A percentile compares a stretch with the other conserved stretches of the same genome.
phyloP scores from a whole-genome alignment of 2,888 invertebrate species.

The Drosophila nigricruria region DNA sequence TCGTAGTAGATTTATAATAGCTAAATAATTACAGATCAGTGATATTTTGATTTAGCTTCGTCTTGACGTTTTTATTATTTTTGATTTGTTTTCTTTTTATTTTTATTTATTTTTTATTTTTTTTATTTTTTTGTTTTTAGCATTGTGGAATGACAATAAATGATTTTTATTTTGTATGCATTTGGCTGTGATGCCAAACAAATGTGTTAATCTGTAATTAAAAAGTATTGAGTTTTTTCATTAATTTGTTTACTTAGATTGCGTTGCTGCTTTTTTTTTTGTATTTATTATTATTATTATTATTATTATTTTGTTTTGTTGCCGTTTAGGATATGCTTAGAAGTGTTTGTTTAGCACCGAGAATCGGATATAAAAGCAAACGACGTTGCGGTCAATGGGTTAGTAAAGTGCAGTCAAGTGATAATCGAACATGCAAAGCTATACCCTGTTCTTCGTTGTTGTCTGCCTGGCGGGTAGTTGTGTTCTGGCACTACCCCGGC shows the following conservation, averaged over 20 bases:
- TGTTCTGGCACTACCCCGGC: slow-evolving; percentile 51
- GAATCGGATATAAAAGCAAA: slow-evolving; percentile 56
- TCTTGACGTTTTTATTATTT: slow-evolving; percentile 3
- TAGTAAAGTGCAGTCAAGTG: slow-evolving; percentile 63
- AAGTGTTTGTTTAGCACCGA: slow-evolving; percentile 23
- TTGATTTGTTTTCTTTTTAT: slow-evolving; percentile 7
- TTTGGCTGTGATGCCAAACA: slow-evolving; percentile 5
- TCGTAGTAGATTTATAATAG: slow-evolving; percentile 30
- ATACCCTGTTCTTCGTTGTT: slow-evolving; percentile 55
- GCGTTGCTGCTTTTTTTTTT: neutral
- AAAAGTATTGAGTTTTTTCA: slow-evolving; percentile 55
- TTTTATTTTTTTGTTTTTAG: slow-evolving; percentile 8
- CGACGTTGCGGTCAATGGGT: slow-evolving; percentile 15
- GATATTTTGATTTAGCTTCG: slow-evolving; percentile 29
- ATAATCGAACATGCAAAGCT: slow-evolving; percentile 64
- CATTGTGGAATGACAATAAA: slow-evolving; percentile 36
- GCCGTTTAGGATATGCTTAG: slow-evolving; percentile 43
- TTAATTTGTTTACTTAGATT: slow-evolving; percentile 33
- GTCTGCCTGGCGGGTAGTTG: slow-evolving; percentile 40
- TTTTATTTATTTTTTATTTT: neutral
- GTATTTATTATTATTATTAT: neutral
- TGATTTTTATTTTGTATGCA: slow-evolving; percentile 15
- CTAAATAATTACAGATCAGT: slow-evolving; percentile 33
- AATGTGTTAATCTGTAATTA: slow-evolving; percentile 73
- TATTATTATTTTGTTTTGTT: slow-evolving; percentile 23